phyloP scores from a whole-genome alignment of 2,113 vertebrate genomes.

The Riparia riparia region DNA sequence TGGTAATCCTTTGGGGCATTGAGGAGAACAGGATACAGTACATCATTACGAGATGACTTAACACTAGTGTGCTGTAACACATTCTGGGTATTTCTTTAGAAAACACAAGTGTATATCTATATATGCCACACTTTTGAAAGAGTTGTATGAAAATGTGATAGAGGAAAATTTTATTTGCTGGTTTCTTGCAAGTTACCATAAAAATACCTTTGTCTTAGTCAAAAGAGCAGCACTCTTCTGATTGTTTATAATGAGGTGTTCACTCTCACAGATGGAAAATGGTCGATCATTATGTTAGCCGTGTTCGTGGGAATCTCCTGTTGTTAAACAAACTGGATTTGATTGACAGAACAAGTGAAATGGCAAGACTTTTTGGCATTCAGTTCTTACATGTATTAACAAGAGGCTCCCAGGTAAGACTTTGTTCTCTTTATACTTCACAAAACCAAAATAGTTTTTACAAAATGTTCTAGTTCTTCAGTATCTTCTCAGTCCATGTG shows the following conservation, averaged over 20 bases:
- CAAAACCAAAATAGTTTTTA: background rate
- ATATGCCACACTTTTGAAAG: background rate
- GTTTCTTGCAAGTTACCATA: background rate
- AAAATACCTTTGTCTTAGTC: background rate
- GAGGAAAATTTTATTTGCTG: background rate
- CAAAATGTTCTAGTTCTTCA: background rate
- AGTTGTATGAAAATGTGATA: background rate
- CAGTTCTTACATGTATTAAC: conserved; percentile 97
- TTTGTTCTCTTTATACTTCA: background rate
- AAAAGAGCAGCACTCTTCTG: background rate
- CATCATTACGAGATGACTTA: background rate
- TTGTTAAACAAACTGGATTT: conserved; percentile 92
- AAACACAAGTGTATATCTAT: background rate
- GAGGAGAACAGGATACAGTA: background rate
- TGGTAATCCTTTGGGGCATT: background rate
- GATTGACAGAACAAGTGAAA: conserved; percentile 95
- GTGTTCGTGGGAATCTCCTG: conserved; percentile 87
- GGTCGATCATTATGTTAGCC: conserved; percentile 93
- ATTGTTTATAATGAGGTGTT: background rate
- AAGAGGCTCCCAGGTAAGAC: conserved; percentile 89
- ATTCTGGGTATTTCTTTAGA: background rate
- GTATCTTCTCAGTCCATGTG: background rate
- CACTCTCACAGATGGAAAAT: conserved; percentile 89
- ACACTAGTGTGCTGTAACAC: background rate
- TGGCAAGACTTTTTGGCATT: conserved; percentile 96